Percentiles rank a stretch among this genome's conserved stretches.
These are phyloP conservation scores for Hafferia zeledoni DNA, from an alignment of 2,797 vertebrate genomes.

Conservation along the genomic window DNA sequence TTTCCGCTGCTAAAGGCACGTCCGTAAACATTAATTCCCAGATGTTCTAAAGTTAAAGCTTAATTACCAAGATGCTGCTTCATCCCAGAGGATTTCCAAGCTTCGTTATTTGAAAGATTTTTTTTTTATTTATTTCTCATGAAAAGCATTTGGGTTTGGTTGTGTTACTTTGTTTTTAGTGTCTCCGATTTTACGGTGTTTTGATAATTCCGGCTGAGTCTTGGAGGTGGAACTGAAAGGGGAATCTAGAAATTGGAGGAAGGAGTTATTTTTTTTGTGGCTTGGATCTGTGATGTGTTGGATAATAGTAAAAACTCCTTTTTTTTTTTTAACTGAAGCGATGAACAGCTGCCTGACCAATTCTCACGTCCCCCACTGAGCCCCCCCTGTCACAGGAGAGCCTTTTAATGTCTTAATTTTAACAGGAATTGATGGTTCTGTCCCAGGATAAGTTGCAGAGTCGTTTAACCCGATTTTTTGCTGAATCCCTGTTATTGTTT, in stretches of 20 bases:
- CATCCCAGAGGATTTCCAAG: not conserved
- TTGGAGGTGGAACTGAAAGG: not conserved
- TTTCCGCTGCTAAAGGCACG: not conserved
- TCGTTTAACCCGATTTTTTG: not conserved
- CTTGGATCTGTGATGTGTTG: not conserved
- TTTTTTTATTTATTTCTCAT: not conserved
- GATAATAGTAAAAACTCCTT: not conserved
- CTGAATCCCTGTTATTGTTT: not conserved
- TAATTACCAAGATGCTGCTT: not conserved
- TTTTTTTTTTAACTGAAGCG: not conserved
- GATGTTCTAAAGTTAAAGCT: not conserved
- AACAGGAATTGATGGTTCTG: not conserved
- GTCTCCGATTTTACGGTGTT: not conserved
- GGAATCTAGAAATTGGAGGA: not conserved
- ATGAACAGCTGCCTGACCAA: not conserved
- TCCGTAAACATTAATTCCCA: not conserved
- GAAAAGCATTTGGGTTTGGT: not conserved
- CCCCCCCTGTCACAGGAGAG: rapidly evolving
- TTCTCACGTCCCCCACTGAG: not conserved
- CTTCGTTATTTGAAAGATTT: not conserved
- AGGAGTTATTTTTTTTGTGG: not conserved
- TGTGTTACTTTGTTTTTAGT: not conserved
- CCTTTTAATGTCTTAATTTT: not conserved
- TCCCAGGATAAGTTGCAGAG: not conserved
- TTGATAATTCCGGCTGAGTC: not conserved